These are phyloP conservation scores for Thaumatotibia leucotreta DNA, from an alignment of 1,140 invertebrate genomes.

Conservation along the genomic window DNA sequence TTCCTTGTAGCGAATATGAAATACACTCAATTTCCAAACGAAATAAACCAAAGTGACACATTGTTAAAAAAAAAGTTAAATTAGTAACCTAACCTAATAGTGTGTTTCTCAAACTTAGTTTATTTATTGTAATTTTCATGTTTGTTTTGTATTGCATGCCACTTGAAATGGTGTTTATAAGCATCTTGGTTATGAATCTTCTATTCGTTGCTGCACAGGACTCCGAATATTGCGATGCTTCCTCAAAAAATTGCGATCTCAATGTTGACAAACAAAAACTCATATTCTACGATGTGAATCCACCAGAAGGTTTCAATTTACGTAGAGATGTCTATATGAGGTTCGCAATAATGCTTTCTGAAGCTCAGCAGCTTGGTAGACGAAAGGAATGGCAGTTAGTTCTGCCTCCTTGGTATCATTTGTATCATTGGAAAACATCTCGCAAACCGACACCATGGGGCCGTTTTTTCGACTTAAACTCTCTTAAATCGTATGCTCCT, in stretches of 20 bases:
- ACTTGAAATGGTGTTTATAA: background rate
- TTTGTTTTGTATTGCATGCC: background rate
- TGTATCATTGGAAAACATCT: slow-evolving; percentile 92
- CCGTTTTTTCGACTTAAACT: slow-evolving; percentile 91
- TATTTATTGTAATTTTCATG: background rate
- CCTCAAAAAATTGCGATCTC: slow-evolving; percentile 17
- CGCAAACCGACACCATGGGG: slow-evolving; percentile 83
- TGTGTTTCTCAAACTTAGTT: no score
- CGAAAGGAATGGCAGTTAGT: slow-evolving; percentile 79
- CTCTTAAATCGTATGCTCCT: slow-evolving; percentile 87
- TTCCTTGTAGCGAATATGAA: no score
- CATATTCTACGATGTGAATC: slow-evolving; percentile 95
- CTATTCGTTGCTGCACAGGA: slow-evolving; percentile 18
- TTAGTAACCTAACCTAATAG: background rate
- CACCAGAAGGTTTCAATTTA: slow-evolving; percentile 97
- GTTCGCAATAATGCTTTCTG: slow-evolving; percentile 87
- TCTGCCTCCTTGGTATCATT: slow-evolving; percentile 92
- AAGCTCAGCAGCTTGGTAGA: slow-evolving; percentile 77
- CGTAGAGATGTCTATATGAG: slow-evolving; percentile 96
- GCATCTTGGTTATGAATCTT: background rate
- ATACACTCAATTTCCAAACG: background rate
- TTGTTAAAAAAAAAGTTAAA: background rate
- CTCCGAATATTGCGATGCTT: slow-evolving; percentile 32
- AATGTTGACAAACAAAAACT: slow-evolving; percentile 21
- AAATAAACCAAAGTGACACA: background rate